Conservation (phyloP, 2,113 vertebrate species). For the Galemys pyrenaicus region DNA sequence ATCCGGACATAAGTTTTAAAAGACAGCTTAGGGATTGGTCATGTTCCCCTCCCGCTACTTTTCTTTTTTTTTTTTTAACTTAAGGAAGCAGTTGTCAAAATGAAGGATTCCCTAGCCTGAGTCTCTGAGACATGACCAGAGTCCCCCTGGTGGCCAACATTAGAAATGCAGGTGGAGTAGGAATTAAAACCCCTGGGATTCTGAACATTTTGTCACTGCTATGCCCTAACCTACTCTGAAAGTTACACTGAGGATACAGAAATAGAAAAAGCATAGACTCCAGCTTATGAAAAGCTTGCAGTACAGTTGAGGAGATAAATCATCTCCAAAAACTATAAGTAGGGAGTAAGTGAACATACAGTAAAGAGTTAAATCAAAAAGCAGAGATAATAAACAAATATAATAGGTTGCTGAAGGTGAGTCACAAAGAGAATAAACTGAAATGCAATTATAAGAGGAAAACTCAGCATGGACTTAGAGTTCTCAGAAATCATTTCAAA, state of each 20-base stretch:
- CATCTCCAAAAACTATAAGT: not conserved
- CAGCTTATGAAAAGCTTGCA: not conserved
- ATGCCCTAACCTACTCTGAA: not conserved
- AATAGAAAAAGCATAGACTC: not conserved
- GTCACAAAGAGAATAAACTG: not conserved
- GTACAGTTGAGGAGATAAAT: conserved; percentile 4
- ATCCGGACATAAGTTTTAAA: not conserved
- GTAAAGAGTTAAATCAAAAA: not conserved
- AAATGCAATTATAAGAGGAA: not conserved
- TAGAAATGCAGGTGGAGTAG: not conserved
- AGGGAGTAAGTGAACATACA: not conserved
- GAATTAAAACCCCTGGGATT: not conserved
- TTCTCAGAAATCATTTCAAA: conserved; percentile 21
- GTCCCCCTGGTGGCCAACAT: not conserved
- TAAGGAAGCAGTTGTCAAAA: not conserved
- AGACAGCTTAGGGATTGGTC: not conserved
- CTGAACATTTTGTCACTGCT: not conserved
- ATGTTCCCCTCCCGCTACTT: not conserved
- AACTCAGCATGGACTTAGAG: not conserved
- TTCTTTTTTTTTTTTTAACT: not conserved
- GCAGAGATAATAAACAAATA: not conserved
- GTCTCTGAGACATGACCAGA: not conserved
- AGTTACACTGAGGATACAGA: not conserved
- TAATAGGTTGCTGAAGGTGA: not conserved
- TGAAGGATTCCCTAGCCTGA: not conserved